Evolutionary conservation across 2,113 vertebrate species (phyloP), one percentile per base, ranked within the genome.

Genomic region (Dascyllus trimaculatus): DNA sequence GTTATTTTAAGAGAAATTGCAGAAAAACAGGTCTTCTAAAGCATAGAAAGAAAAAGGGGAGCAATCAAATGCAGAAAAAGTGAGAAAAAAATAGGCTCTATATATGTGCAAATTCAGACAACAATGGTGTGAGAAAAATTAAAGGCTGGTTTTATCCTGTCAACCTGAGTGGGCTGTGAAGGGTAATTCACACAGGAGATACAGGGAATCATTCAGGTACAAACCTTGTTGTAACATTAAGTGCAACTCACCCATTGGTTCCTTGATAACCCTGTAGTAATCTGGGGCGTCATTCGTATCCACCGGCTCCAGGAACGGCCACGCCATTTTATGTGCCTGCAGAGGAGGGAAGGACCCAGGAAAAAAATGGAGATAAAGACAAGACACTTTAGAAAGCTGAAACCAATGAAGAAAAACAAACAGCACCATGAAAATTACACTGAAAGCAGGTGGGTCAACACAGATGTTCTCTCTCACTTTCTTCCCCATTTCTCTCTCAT

Each of bases 271-370:
- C 77, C 95, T 96, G 74, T 98, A 99, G 93, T 99, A 99, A 95
- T 99, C 98, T 40, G 97, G 98, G 68, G 98, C 98, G 58, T 99
- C 98, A 1, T 97, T 98, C 9, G 97, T 96, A 80, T 99, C 98
- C 82, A 99, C 98, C 0, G 98, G 97, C 87, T 99, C 98, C 61
- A 94, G 85, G 80, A 94, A 93, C 1, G 93, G 98, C 98, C 98
- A 99, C 1, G 98, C 98, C 98, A 98, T 99, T 90, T 99, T 99
- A 94, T 99, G 98, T 62, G 98, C 95, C 98, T 99, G 79, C 58
- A 56, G 71, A 62, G 43, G 60, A 66, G 71, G 54, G 73, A 71
- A 49, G 68, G 69, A n/a, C 26, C 32, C 26, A 8, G 32, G 7
- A 18, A 18, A 29, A 56, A 52, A 52, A 61, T 6, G 21, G 35